These are phyloP conservation scores for Salvelinus fontinalis DNA, from an alignment of 2,113 vertebrate species.

Conservation along the genomic window DNA sequence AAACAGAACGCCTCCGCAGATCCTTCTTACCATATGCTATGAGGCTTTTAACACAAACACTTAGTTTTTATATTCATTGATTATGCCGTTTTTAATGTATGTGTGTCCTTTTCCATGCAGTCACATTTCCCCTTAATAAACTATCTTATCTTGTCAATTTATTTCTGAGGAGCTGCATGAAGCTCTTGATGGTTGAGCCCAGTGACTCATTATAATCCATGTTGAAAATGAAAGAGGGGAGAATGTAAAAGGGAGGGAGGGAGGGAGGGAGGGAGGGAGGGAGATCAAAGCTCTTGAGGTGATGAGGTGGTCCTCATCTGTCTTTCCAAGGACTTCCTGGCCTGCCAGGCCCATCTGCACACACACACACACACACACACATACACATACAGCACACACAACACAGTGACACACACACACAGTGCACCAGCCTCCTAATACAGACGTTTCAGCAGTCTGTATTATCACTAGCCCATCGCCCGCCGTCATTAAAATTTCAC, in stretches of 20 bases:
- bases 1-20: no score
- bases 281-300: slow-evolving; percentile 64
- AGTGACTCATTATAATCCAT: no score
- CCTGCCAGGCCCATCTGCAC: slow-evolving; percentile 51
- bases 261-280: not conserved
- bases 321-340: slow-evolving; percentile 59
- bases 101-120: no score
- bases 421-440: slow-evolving; percentile 46
- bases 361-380: slow-evolving; percentile 8
- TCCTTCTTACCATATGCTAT: no score
- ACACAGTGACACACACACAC: not conserved
- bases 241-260: not conserved
- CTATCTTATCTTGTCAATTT: no score
- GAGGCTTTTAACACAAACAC: no score
- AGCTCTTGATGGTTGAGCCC: no score
- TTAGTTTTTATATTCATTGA: no score
- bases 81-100: no score
- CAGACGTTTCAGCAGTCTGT: slow-evolving; percentile 56
- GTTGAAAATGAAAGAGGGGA: slow-evolving; percentile 16
- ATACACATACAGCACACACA: slow-evolving; percentile 12
- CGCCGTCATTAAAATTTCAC: slow-evolving; percentile 66
- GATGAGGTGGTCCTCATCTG: slow-evolving; percentile 58
- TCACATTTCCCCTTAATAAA: no score
- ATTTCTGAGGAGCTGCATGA: no score
- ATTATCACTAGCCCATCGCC: slow-evolving; percentile 18